A percentile compares a stretch with the other conserved stretches of the same genome.
phyloP scores from a whole-genome alignment of 2,113 vertebrate genomes.

The Ceyx margarethae region DNA sequence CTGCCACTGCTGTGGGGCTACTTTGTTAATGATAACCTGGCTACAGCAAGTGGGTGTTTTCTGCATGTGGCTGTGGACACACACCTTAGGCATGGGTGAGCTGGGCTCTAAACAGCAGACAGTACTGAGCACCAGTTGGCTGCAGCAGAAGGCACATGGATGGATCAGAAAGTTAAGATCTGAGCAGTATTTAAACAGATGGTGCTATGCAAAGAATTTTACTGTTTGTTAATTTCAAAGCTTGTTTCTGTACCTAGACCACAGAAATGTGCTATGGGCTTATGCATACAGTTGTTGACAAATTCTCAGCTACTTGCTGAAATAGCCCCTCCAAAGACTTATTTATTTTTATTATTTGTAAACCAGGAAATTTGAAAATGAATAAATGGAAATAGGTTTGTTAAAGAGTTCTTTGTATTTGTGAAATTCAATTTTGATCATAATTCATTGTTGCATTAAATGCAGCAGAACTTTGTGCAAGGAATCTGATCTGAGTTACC shows the following conservation, averaged over 20 bases:
- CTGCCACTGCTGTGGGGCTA: rapidly evolving
- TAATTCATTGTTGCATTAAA: neutral
- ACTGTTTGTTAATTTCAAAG: neutral
- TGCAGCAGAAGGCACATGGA: neutral
- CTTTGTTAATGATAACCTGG: neutral
- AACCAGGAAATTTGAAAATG: neutral
- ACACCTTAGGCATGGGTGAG: neutral
- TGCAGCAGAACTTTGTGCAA: neutral
- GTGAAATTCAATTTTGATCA: neutral
- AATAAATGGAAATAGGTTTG: neutral
- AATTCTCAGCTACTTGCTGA: neutral
- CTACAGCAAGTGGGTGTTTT: neutral
- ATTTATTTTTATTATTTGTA: neutral
- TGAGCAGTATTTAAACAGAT: neutral
- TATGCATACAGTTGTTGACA: neutral
- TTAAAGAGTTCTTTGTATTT: neutral
- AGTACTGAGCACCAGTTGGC: rapidly evolving
- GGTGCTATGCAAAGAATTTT: neutral
- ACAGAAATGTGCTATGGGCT: neutral
- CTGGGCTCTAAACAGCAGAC: neutral
- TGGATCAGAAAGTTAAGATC: neutral
- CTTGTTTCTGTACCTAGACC: neutral
- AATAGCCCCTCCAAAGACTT: neutral
- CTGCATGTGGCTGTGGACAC: neutral
- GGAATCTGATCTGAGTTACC: neutral